Conservation (phyloP, 1,140 invertebrate genomes). For the Solenopsis invicta region DNA sequence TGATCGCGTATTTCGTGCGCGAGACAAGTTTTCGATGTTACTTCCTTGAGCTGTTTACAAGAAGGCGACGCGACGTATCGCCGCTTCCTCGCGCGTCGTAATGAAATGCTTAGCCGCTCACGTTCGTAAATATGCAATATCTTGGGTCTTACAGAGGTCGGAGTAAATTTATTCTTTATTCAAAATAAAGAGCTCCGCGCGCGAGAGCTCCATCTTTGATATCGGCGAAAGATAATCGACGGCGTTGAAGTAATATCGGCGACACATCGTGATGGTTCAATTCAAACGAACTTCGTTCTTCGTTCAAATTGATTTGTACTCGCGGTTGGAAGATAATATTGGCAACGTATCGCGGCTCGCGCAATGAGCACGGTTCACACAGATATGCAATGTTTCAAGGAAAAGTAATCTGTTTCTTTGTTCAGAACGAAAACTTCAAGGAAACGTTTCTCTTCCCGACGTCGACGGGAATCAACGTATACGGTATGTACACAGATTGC, state of each 20-base stretch:
- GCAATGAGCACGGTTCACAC: not conserved
- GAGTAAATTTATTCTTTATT: constrained; percentile 46
- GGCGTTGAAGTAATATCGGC: not conserved
- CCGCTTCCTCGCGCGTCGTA: not conserved
- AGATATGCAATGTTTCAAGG: not conserved
- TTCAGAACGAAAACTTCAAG: constrained; percentile 1
- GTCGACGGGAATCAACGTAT: not conserved
- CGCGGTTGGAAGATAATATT: constrained; percentile 1
- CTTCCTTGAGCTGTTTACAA: not conserved
- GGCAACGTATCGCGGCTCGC: not conserved
- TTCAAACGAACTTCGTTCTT: not conserved
- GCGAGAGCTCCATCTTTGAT: not conserved
- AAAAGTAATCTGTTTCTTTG: constrained; percentile 18
- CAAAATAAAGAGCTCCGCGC: not conserved
- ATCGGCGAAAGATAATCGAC: not conserved
- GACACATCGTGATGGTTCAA: not conserved
- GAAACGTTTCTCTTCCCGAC: constrained; percentile 1
- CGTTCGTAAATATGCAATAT: constrained; percentile 53
- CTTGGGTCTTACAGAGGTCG: not conserved
- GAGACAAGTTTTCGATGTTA: not conserved
- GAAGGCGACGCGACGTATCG: constrained; percentile 23
- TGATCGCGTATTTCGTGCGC: not conserved
- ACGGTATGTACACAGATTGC: not conserved
- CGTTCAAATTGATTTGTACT: constrained; percentile 9
- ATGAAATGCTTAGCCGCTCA: constrained; percentile 15